Evolutionary conservation across 1,140 invertebrate genomes (phyloP).

Genomic region (Euura lappo): DNA sequence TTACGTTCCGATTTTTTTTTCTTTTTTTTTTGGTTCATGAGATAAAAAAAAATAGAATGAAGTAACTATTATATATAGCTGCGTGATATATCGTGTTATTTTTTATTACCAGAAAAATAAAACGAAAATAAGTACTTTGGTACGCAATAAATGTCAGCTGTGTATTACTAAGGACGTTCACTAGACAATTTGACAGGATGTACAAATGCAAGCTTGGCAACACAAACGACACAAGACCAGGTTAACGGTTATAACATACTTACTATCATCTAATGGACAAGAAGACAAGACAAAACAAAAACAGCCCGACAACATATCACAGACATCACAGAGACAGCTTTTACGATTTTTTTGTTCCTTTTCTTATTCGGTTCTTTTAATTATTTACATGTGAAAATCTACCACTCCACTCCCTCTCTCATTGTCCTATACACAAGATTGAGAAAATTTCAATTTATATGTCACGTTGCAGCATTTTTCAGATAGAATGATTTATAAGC

Average conservation of each 20-base stretch:
- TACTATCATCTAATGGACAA: conserved; percentile 41
- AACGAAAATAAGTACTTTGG: conserved; percentile 22
- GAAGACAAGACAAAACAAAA: conserved; percentile 54
- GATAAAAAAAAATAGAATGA: neutral
- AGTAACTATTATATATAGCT: neutral
- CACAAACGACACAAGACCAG: conserved; percentile 53
- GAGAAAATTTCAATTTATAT: neutral
- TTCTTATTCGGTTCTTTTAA: neutral
- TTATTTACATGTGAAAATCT: neutral
- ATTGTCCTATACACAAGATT: neutral
- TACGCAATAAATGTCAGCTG: conserved; percentile 26
- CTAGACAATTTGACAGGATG: conserved; percentile 44
- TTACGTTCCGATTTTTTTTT: conserved; percentile 11
- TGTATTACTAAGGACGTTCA: conserved; percentile 33
- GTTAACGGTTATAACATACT: conserved; percentile 27
- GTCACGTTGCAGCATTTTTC: neutral
- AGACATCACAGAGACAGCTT: conserved; percentile 8
- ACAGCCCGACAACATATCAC: conserved; percentile 21
- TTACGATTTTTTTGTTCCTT: conserved; percentile 9
- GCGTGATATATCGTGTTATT: conserved; percentile 7
- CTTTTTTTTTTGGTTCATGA: neutral
- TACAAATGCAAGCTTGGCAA: conserved; percentile 57
- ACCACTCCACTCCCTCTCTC: neutral
- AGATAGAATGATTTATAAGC: neutral
- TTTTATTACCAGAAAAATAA: neutral